Percentiles rank a stretch among this genome's conserved stretches.
Conservation (phyloP, 92 coral and sea anemone species). For the Metridium senile region DNA sequence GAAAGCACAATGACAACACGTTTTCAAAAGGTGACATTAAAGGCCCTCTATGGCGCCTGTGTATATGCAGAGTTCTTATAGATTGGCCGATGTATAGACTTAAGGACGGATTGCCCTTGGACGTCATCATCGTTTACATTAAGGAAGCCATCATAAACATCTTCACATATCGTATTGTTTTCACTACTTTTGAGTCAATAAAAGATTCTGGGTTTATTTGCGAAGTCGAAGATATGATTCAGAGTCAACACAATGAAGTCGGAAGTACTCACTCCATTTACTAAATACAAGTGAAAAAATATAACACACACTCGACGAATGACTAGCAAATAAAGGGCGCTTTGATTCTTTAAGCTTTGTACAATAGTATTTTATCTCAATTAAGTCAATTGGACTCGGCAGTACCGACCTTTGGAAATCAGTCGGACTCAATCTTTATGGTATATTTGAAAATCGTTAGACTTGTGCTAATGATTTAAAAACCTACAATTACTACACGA, state of each 20-base stretch:
- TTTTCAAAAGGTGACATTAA: slow-evolving; percentile 49
- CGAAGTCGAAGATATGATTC: slow-evolving; percentile 53
- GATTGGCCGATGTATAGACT: slow-evolving; percentile 10
- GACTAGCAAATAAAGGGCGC: slow-evolving; percentile 58
- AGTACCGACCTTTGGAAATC: slow-evolving; percentile 8
- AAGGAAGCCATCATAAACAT: slow-evolving; percentile 20
- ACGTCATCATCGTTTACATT: slow-evolving; percentile 10
- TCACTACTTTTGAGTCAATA: slow-evolving; percentile 57
- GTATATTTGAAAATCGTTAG: neutral
- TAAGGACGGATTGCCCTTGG: slow-evolving; percentile 12
- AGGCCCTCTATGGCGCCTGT: slow-evolving; percentile 38
- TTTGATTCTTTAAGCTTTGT: slow-evolving; percentile 46
- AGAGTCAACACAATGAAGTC: slow-evolving; percentile 54
- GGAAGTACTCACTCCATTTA: slow-evolving; percentile 49
- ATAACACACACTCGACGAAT: slow-evolving; percentile 52
- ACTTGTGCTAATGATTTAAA: neutral
- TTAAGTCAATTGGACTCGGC: slow-evolving; percentile 44
- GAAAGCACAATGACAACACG: slow-evolving; percentile 85
- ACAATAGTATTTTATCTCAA: slow-evolving; percentile 50
- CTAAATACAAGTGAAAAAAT: slow-evolving; percentile 44
- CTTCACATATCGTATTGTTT: slow-evolving; percentile 59
- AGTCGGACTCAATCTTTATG: slow-evolving; percentile 12
- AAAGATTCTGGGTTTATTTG: slow-evolving; percentile 52
- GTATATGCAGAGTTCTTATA: slow-evolving; percentile 36
- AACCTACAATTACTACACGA: slow-evolving; percentile 50